phyloP scores from a whole-genome alignment of 2,113 vertebrate species.

The Gobius niger region DNA sequence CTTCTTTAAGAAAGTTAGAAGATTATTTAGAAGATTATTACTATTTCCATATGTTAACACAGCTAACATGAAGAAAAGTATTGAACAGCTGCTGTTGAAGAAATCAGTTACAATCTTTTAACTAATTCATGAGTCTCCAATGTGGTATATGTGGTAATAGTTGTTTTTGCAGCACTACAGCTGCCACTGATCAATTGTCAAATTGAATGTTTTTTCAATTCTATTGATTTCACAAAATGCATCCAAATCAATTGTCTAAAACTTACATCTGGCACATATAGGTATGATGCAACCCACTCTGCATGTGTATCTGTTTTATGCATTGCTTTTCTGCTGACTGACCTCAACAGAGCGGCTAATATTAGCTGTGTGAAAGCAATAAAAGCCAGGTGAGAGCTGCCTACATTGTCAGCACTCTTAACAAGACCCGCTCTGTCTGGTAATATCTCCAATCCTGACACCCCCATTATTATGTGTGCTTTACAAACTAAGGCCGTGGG shows the following conservation, averaged over 20 bases:
- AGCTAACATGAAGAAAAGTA: background rate
- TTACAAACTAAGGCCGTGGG: constrained; percentile 9
- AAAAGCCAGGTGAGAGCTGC: constrained; percentile 1
- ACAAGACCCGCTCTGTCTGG: constrained; percentile 4
- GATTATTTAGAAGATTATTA: background rate
- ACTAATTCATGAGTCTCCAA: too few relatives aligned
- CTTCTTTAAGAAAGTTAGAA: constrained; percentile 21
- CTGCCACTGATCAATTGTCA: too few relatives aligned
- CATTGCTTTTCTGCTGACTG: background rate
- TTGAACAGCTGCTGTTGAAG: background rate
- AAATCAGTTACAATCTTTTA: background rate
- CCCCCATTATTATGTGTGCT: constrained; percentile 6
- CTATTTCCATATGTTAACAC: constrained; percentile 24
- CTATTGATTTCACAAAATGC: background rate
- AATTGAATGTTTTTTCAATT: too few relatives aligned
- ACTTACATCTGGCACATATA: background rate
- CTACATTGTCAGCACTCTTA: constrained; percentile 15
- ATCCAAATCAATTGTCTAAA: background rate
- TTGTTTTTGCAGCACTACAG: too few relatives aligned
- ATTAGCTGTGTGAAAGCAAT: constrained; percentile 8
- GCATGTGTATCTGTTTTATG: constrained; percentile 11
- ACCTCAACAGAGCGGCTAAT: constrained; percentile 1
- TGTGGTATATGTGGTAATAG: too few relatives aligned
- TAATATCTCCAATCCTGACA: constrained; percentile 3
- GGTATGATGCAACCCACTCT: background rate